Evolutionary conservation across 2,113 vertebrate genomes (phyloP).

Genomic region (Butorides virescens): DNA sequence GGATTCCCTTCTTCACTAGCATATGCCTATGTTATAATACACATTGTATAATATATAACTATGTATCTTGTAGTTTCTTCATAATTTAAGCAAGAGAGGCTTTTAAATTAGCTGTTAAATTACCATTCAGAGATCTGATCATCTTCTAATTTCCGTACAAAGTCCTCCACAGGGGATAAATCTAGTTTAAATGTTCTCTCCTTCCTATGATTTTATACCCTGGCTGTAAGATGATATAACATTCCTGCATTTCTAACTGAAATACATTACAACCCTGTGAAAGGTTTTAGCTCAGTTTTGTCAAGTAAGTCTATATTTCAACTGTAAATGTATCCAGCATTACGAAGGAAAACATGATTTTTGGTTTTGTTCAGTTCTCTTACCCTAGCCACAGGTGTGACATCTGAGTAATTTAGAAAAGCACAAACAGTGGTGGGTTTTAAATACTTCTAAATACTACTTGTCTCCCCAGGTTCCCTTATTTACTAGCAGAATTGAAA

Average conservation of each 20-base stretch:
- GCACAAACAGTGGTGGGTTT: neutral
- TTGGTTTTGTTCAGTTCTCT: neutral
- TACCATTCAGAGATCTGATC: conserved; percentile 61
- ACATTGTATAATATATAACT: neutral
- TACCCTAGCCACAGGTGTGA: neutral
- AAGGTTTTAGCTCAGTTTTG: neutral
- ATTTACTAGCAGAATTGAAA: neutral
- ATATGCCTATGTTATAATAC: neutral
- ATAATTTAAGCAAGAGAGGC: conserved; percentile 33
- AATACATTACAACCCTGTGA: neutral
- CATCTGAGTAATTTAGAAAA: neutral
- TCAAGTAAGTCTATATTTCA: neutral
- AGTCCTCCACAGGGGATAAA: conserved; percentile 48
- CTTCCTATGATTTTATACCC: neutral
- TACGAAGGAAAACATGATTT: neutral
- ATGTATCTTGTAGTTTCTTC: conserved; percentile 32
- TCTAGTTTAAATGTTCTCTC: conserved; percentile 44
- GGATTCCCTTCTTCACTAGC: neutral
- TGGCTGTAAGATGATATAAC: neutral
- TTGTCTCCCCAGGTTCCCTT: neutral
- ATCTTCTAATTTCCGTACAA: conserved; percentile 42
- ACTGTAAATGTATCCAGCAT: neutral
- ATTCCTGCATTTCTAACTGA: neutral
- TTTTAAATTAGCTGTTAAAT: conserved; percentile 65
- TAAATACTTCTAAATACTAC: neutral